Evolutionary conservation across 2,888 invertebrate genomes (phyloP).

Genomic region (Zele albiditarsus): DNA sequence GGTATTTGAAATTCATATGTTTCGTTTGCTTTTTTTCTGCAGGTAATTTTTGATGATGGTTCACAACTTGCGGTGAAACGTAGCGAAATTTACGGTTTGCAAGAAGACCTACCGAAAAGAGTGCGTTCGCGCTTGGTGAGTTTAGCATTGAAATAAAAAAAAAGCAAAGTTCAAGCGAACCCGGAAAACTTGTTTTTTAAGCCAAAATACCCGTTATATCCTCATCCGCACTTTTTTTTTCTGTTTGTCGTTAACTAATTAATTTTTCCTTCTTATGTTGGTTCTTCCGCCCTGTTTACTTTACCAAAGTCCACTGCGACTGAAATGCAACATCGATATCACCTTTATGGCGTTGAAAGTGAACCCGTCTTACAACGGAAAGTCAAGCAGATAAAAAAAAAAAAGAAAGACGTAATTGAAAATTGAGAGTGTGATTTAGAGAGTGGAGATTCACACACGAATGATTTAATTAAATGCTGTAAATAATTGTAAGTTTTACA

Average conservation of each 20-base stretch:
- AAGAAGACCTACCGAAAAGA: slow-evolving; percentile 76
- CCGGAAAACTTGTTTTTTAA: slow-evolving; percentile 35
- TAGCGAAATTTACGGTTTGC: slow-evolving; percentile 75
- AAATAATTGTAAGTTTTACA: slow-evolving; percentile 51
- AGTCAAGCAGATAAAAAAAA: slow-evolving; percentile 57
- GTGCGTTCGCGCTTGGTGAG: slow-evolving; percentile 75
- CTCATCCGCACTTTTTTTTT: slow-evolving; percentile 38
- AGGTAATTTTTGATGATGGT: slow-evolving; percentile 75
- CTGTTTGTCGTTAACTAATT: slow-evolving; percentile 48
- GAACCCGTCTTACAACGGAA: slow-evolving; percentile 65
- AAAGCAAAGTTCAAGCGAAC: slow-evolving; percentile 18
- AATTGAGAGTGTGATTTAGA: not conserved
- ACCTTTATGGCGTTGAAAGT: slow-evolving; percentile 73
- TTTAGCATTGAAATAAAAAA: slow-evolving; percentile 60
- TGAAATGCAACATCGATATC: slow-evolving; percentile 74
- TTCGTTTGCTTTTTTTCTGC: slow-evolving; percentile 42
- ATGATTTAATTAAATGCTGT: slow-evolving; percentile 48
- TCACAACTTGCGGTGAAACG: slow-evolving; percentile 73
- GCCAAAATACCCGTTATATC: slow-evolving; percentile 36
- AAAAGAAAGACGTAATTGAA: slow-evolving; percentile 9
- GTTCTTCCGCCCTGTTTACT: slow-evolving; percentile 45
- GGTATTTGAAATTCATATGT: slow-evolving; percentile 7
- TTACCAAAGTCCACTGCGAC: slow-evolving; percentile 73
- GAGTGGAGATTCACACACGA: slow-evolving; percentile 7
- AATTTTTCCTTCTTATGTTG: slow-evolving; percentile 48